Evolutionary conservation across 2,888 invertebrate species (phyloP), one percentile per base, ranked within the genome.

Genomic region (Erebia epiphron): DNA sequence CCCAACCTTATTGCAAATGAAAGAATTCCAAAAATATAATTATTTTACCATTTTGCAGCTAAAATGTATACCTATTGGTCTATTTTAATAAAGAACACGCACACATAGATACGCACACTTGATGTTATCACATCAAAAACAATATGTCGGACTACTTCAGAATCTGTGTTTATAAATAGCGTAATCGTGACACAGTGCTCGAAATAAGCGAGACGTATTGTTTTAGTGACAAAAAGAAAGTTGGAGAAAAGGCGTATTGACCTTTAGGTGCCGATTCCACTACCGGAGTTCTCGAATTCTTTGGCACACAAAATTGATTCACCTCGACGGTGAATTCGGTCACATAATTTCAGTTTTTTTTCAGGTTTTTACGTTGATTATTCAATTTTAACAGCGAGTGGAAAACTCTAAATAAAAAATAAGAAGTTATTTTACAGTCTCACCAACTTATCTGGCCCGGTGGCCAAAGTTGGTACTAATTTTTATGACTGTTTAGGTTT

Each of bases 261-360:
- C 43, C 87, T 85, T 89, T 83, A 87, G 18, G 54, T 10, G 9
- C 1, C 16, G 2, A 52, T 52, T 52, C 9, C 52, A 9, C 9
- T 16, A 52, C n/a, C 9, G 16, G n/a, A 50, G 50, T 14, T 50
- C n/a, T 50, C 14, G 14, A 50, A 3, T n/a, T 50, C n/a, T 50
- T 7, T 11, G 1, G 14, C 14, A 50, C n/a, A 11, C 46, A 46
- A 46, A 46, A 46, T 11, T 46, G 13, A 13, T 43, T 11, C 11
- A 46, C 46, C 11, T 11, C 43, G 43, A 46, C 10, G 11, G 43
- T 11, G 43, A 43, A 43, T 43, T 46, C n/a, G n/a, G n/a, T n/a
- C n/a, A n/a, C n/a, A n/a, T n/a, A n/a, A 43, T 43, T 46, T 13
- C 11, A 46, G 2, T 11, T 13, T 46, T 13, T 13, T 35, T 7